Evolutionary conservation across 64 coral and sea anemone genomes (phyloP).

Genomic region (Porites lutea): DNA sequence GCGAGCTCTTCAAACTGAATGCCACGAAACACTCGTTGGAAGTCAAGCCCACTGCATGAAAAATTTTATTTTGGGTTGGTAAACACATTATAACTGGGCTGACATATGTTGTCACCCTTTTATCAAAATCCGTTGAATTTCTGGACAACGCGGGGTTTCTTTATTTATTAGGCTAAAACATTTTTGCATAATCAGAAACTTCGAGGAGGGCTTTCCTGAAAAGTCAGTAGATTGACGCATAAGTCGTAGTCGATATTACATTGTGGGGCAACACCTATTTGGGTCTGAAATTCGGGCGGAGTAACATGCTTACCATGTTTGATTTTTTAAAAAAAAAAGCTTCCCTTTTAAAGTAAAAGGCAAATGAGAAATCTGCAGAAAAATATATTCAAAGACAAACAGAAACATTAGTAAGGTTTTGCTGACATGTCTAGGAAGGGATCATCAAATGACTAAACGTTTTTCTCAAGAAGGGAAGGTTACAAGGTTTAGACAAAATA

Average conservation of each 20-base stretch:
- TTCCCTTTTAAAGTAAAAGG: not conserved
- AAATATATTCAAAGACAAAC: not conserved
- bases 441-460: not conserved
- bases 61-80: conserved; percentile 50
- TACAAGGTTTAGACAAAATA: conserved; percentile 41
- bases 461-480: not conserved
- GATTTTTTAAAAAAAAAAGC: not conserved
- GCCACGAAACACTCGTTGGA: not conserved
- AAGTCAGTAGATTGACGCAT: not conserved
- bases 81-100: conserved; percentile 78
- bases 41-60: not conserved
- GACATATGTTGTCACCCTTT: conserved; percentile 79
- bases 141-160: not conserved
- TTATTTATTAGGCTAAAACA: conserved; percentile 13
- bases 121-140: conserved; percentile 64
- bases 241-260: not conserved
- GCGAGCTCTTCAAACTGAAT: not conserved
- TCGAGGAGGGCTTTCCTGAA: conserved; percentile 1
- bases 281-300: no score
- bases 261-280: not conserved
- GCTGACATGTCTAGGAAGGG: not conserved
- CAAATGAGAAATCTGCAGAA: not conserved
- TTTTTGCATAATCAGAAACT: conserved; percentile 29
- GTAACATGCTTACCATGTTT: not conserved
- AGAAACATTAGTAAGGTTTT: not conserved